These are phyloP conservation scores for Ara ararauna DNA, from an alignment of 2,797 vertebrate genomes.

Conservation along the genomic window DNA sequence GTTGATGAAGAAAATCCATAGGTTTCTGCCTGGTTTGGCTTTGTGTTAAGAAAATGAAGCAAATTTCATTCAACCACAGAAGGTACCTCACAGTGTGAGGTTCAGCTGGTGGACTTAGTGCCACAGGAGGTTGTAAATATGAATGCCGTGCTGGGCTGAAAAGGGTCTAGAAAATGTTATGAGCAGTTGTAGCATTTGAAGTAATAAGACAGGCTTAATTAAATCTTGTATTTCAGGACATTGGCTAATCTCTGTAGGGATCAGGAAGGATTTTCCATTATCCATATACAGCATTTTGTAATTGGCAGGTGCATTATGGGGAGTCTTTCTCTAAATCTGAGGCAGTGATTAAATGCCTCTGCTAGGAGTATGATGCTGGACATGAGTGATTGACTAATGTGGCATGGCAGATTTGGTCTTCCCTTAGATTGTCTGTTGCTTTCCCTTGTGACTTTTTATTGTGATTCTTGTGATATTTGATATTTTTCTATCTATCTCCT, in stretches of 20 bases:
- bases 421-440: neutral
- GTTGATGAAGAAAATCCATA: neutral
- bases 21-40: neutral
- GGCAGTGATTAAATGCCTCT: neutral
- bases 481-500: neutral
- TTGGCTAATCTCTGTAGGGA: constrained; percentile 42
- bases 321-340: neutral
- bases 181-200: constrained; percentile 60
- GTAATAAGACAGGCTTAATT: constrained; percentile 64
- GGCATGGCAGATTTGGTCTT: neutral
- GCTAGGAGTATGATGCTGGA: neutral
- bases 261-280: constrained; percentile 57
- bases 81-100: neutral
- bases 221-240: constrained; percentile 50
- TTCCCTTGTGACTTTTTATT: neutral
- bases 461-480: neutral
- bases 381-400: neutral
- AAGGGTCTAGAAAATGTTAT: constrained; percentile 35
- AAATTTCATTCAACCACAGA: neutral
- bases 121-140: neutral
- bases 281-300: constrained; percentile 31
- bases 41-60: neutral
- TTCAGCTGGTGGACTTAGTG: constrained; percentile 1
- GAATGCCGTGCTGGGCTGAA: constrained; percentile 13
- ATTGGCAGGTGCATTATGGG: constrained; percentile 49